Base-by-base conservation (phyloP, 2,113 vertebrate species). In the Pao palembangensis region DNA sequence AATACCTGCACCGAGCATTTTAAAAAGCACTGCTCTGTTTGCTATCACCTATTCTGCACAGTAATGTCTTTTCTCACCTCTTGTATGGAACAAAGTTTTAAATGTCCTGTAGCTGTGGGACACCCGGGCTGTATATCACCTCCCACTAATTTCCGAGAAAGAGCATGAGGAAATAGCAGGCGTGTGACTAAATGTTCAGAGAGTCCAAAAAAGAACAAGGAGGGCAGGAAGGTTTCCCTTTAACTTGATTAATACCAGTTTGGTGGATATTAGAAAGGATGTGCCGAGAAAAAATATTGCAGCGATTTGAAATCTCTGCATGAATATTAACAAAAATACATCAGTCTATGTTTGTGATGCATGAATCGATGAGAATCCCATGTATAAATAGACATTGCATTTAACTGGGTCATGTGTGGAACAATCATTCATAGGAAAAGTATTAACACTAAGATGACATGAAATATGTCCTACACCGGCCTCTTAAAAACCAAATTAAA, bases 21-120 rank as follows among this genome's bases (percentile, higher is more conserved):
- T 86, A 86, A 86, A 88, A 68, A 76, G 78, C 73, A 80, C 61
- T 72, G 75, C 66, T 77, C 64, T 88, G 82, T 86, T 78, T 70
- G 80, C 75, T 87, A 86, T 85, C 65, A 79, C 79, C 88, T 88
- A 80, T 85, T 91, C 85, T 91, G 88, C 87, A 89, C 89, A 87
- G 85, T 85, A 90, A 91, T 90, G 84, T 85, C 81, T 82, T 84
- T 87, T 80, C 83, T 87, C 87, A 89, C 88, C 87, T 89, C 86
- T 88, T 84, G 83, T 76, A 69, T 78, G 75, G 88, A 84, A 88
- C 88, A 81, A 87, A 79, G 88, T 88, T 90, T 74, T 91, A 89
- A 89, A 91, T 90, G 86, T 91, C 80, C 71, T 67, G 58, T 71
- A 87, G 88, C 84, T 86, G 86, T 89, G 83, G 85, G 85, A 85